A percentile compares a stretch with the other conserved stretches of the same genome.
These are phyloP conservation scores for Physeter macrocephalus DNA, from an alignment of 2,113 vertebrate genomes.

Conservation along the genomic window DNA sequence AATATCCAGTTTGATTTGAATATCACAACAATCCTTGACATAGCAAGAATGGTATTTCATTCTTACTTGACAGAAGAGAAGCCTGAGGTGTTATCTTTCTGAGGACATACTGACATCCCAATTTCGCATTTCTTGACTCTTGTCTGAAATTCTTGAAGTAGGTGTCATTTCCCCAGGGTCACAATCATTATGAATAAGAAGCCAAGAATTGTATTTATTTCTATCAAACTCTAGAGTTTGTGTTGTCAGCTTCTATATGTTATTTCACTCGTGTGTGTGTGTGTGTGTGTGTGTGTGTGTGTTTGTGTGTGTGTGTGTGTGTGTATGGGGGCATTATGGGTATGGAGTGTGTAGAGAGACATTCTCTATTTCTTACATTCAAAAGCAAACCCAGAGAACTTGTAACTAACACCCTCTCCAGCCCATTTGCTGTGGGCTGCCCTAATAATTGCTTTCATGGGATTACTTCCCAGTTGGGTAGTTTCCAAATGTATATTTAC, in stretches of 20 bases:
- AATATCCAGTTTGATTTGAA: background rate
- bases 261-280: background rate
- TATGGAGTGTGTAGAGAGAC: background rate
- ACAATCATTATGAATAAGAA: background rate
- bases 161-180: background rate
- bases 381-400: background rate
- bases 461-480: background rate
- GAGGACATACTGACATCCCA: background rate
- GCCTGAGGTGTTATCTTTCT: background rate
- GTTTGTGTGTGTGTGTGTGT: rapidly evolving
- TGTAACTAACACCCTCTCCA: background rate
- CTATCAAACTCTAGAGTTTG: background rate
- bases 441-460: background rate
- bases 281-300: no score
- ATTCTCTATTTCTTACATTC: background rate
- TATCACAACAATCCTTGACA: background rate
- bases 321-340: background rate
- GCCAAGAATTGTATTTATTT: background rate
- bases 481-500: conserved; percentile 22
- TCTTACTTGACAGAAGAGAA: background rate
- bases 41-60: background rate
- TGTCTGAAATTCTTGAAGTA: background rate
- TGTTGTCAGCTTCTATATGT: background rate
- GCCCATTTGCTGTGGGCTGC: background rate
- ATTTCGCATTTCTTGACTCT: background rate